Conservation (phyloP, 2,113 vertebrate species). For the Regulus satrapa region DNA sequence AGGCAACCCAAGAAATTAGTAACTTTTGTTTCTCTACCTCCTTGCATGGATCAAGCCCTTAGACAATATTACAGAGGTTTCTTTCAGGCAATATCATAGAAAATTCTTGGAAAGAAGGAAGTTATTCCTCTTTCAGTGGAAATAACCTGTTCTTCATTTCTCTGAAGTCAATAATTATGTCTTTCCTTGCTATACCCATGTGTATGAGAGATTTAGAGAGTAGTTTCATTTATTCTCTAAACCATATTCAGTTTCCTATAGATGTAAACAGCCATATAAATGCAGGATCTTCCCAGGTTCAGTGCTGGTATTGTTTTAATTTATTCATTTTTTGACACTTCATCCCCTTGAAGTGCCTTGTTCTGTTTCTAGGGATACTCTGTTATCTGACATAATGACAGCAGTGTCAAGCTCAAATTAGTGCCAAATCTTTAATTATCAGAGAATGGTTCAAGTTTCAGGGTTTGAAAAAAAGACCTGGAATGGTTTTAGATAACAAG, state of each 20-base stretch:
- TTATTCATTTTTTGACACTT: neutral
- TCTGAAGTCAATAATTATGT: neutral
- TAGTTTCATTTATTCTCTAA: neutral
- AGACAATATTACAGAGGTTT: neutral
- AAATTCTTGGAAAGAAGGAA: neutral
- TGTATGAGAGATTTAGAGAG: neutral
- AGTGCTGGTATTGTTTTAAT: neutral
- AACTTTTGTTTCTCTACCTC: neutral
- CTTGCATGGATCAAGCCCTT: neutral
- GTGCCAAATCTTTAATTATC: neutral
- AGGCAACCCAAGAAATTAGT: neutral
- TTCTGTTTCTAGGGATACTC: accelerated
- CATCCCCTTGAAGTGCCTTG: neutral
- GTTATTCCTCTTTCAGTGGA: neutral
- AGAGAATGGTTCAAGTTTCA: neutral
- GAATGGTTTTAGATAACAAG: neutral
- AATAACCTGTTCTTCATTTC: neutral
- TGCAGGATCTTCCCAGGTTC: neutral
- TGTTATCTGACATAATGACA: accelerated
- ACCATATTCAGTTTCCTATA: neutral
- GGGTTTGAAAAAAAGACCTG: neutral
- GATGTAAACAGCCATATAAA: neutral
- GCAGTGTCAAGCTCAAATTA: neutral
- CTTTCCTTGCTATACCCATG: neutral
- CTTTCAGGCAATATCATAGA: neutral